Base-by-base conservation (phyloP, 1,140 invertebrate species). In the Caenorhabditis latens region DNA sequence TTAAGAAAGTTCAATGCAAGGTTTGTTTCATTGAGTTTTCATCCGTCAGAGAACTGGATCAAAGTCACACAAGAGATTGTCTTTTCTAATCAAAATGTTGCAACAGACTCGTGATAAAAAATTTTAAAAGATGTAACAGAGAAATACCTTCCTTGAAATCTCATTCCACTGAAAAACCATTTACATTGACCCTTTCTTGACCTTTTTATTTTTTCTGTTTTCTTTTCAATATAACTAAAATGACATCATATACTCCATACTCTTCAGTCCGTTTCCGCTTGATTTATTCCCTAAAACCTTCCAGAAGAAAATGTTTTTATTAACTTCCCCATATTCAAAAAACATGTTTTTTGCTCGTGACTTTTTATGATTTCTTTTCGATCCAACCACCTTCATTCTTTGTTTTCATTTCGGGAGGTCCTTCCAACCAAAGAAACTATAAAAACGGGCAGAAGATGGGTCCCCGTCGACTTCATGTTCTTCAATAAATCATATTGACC, bases 401-500 rank as follows among this genome's bases (percentile, higher is more conserved):
- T 63, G 21, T 24, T 32, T 24, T 40, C 61, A 8, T 32, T 63
- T 32, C 50, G 50, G 50, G 32, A 32, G 32, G 32, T 32, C 32
- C 32, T 32, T 32, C 32, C 32, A 53, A 16, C 50, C 11, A 16
- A 53, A 53, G 50, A 53, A 53, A 53, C 50, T 32, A 67, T 14
- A 19, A 67, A 67, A 67, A 40, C 7, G 63, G 63, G 63, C 11
- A 40, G 32, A 32, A 32, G 32, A 32, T 32, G 32, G 32, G 32
- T 42, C 24, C 43, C 9, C 14, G 4, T 7, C n/a, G n/a, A 53
- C 19, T 79, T 79, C 46, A 79, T 79, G 71, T 79, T 79, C 71
- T 79, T 50, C 71, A 79, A 79, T 79, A 79, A 79, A 79, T 79
- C 71, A 79, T 79, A 50, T 79, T 48, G 71, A 79, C 71, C 43